These are phyloP conservation scores for Ctena decussata DNA, from an alignment of 2,888 invertebrate species.

Conservation along the genomic window DNA sequence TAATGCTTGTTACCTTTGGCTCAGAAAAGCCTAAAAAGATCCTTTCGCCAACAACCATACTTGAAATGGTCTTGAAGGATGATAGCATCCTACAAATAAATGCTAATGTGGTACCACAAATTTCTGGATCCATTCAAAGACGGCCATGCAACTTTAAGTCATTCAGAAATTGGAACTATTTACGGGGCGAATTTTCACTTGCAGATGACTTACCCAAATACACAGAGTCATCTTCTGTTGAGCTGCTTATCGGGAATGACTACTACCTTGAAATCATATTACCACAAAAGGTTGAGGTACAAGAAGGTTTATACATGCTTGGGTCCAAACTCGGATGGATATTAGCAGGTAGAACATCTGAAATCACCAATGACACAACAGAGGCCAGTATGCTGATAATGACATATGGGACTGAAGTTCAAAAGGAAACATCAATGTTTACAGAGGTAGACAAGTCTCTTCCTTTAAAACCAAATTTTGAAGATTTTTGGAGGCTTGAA, in stretches of 20 bases:
- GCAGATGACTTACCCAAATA: background rate
- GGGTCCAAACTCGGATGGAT: constrained; percentile 19
- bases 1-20: background rate
- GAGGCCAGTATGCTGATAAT: constrained; percentile 1
- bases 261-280: constrained; percentile 16
- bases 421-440: background rate
- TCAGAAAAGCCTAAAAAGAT: background rate
- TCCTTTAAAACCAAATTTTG: constrained; percentile 28
- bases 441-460: background rate
- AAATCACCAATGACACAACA: background rate
- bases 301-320: constrained; percentile 4
- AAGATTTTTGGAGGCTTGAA: constrained; percentile 41
- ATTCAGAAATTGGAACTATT: background rate
- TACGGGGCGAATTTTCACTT: too few species aligned
- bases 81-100: background rate
- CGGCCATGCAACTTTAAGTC: background rate
- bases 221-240: background rate
- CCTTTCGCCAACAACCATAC: background rate
- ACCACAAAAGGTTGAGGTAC: constrained; percentile 3
- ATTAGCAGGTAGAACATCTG: background rate
- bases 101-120: constrained; percentile 16
- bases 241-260: constrained; percentile 10
- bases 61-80: background rate
- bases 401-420: background rate
- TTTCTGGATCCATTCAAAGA: background rate